phyloP scores from a whole-genome alignment of 1,140 invertebrate species.

The Lethocerus indicus region DNA sequence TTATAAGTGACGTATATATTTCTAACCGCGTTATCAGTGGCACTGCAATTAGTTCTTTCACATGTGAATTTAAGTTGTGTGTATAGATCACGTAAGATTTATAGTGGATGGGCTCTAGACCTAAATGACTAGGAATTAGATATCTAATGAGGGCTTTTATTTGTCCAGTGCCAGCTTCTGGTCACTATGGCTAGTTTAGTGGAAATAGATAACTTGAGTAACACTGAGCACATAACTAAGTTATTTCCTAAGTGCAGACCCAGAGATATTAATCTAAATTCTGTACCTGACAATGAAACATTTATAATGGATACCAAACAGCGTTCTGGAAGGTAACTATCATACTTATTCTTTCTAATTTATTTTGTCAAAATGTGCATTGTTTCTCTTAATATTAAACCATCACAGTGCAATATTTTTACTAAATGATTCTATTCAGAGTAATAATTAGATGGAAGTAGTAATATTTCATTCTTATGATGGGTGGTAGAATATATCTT shows the following conservation, averaged over 20 bases:
- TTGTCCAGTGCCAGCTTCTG: not conserved
- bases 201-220: conserved; percentile 22
- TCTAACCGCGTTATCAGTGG: not conserved
- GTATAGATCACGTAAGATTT: not conserved
- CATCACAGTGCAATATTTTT: too few species aligned
- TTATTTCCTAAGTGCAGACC: conserved; percentile 70
- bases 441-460: not conserved
- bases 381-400: too few species aligned
- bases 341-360: too few species aligned
- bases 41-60: not conserved
- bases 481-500: too few species aligned
- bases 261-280: conserved; percentile 40
- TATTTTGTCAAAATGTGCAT: too few species aligned
- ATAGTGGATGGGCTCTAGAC: not conserved
- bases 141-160: not conserved
- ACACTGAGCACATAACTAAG: conserved; percentile 56
- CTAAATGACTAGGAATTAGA: not conserved
- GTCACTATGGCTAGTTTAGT: conserved; percentile 15
- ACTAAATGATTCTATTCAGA: not conserved
- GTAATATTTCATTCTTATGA: too few species aligned
- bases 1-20: too few species aligned
- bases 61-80: not conserved
- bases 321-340: conserved; percentile 5
- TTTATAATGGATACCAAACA: conserved; percentile 14
- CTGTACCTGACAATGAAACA: conserved; percentile 21